These are phyloP conservation scores for Eledona agricola DNA, from an alignment of 2,888 invertebrate genomes.

Conservation along the genomic window DNA sequence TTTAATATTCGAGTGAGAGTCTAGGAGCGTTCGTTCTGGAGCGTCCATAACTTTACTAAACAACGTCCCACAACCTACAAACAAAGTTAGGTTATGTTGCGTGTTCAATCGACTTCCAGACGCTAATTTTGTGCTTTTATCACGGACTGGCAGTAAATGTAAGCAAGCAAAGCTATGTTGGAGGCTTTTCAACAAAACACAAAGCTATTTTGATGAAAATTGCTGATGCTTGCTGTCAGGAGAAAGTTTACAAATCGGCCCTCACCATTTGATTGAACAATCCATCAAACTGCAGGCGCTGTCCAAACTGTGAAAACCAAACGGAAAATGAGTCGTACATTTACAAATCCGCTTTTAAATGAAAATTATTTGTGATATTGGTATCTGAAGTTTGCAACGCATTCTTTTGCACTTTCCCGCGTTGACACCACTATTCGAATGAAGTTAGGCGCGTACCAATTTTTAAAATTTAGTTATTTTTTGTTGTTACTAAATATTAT, in stretches of 20 bases:
- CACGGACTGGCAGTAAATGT: no score
- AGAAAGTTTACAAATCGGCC: no score
- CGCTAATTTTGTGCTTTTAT: no score
- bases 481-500: not conserved
- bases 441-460: conserved; percentile 23
- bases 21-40: not conserved
- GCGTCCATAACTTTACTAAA: not conserved
- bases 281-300: no score
- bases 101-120: no score
- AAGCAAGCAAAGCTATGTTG: no score
- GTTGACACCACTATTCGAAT: conserved; percentile 5
- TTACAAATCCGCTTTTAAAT: not conserved
- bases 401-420: conserved; percentile 31
- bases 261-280: no score
- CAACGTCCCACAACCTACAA: conserved; percentile 16
- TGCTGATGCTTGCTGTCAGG: no score
- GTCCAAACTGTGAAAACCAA: not conserved
- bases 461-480: not conserved
- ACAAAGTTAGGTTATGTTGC: conserved; percentile 25
- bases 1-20: conserved; percentile 1
- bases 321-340: not conserved
- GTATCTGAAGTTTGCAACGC: conserved; percentile 12
- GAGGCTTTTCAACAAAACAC: no score
- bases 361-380: conserved; percentile 7
- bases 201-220: no score